Base-by-base conservation (phyloP, 2,113 vertebrate species). In the Cichladusa arquata region DNA sequence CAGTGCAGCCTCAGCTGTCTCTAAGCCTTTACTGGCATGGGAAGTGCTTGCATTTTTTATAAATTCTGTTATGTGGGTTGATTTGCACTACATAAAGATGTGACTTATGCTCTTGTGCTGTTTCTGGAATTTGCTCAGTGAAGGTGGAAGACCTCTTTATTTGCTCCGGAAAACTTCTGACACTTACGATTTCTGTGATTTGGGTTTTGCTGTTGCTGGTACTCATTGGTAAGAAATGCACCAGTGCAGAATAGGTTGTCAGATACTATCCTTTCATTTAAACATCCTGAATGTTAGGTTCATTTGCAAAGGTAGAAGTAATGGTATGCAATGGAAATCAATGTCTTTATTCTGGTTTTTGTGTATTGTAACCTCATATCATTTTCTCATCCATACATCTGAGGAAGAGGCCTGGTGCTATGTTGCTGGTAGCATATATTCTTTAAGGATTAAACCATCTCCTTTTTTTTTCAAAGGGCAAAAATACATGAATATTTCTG, bases 281-380 rank as follows among this genome's bases (percentile, higher is more conserved):
- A 95, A 86, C 86, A 86, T 87, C 66, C 86, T 66, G 54, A 83
- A 93, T 95, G 76, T 86, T 25, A 47, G n/a, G 67, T 91, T 97
- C 65, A 76, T 90, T 92, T 87, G 78, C 17, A 96, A 76, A 88
- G 77, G 51, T 24, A 56, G 83, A 62, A 92, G 34, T 58, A 72
- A 78, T 56, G 79, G 48, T 70, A 50, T 78, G 16, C 50, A 42
- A 7, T 29, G 15, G 61, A 53, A 76, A 85, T 80, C 80, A 38
- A 6, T 79, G 48, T 78, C 58, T 44, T 74, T 77, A 13, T 60
- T 77, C n/a, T 76, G 51, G 44, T 54, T 57, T 9, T 15, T 44
- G 36, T 40, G 4, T 61, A 26, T 31, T 53, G 28, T 62, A 81
- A 73, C 40, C 47, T 62, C 48, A 0, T 51, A 38, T 64, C 11